Base-by-base conservation (phyloP, 2,113 vertebrate species). In the Elgaria multicarinata region DNA sequence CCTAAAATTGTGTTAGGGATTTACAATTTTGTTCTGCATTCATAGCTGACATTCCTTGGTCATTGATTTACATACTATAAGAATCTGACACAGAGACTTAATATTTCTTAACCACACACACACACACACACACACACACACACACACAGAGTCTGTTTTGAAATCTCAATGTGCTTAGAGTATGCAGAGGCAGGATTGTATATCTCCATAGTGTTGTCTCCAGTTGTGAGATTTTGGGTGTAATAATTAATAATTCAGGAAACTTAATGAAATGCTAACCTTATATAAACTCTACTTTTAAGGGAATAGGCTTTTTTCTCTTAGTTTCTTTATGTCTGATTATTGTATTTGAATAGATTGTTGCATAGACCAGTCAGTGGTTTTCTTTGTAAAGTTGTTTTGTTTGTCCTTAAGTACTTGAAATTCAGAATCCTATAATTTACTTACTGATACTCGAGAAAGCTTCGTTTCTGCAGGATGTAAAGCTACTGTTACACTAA, bases 1-100 rank as follows among this genome's bases (percentile, higher is more conserved):
- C 3, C 39, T 50, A 50, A 90, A 89, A 94, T 94, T 90, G 95
- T 90, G 62, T 80, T 77, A 74, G 92, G 62, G 55, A 82, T 94
- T 95, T 88, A 9, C 86, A 80, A 53, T 91, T 78, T 94, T 84
- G 81, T 93, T 69, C 50, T 93, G 86, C 9, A 58, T 79, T 93
- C 67, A 28, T 36, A 81, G 87, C 62, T 90, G 46, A 14, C 50
- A 53, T 85, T 93, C 91, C 93, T 89, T 81, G 93, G 67, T 79
- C 92, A 89, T 78, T 91, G 88, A 90, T 87, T 92, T 90, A 64
- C 16, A 79, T 83, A 87, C 4, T 82, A 26, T 85, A 84, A 94
- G 94, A 93, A 89, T 1, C 76, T 88, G 44, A 9, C 86, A 46
- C 3, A n/a, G 82, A 78, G 72, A 76, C 10, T 6, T 66, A 28